Evolutionary conservation across 2,113 vertebrate genomes (phyloP), one percentile per base, ranked within the genome.

Genomic region (Rutilus rutilus): DNA sequence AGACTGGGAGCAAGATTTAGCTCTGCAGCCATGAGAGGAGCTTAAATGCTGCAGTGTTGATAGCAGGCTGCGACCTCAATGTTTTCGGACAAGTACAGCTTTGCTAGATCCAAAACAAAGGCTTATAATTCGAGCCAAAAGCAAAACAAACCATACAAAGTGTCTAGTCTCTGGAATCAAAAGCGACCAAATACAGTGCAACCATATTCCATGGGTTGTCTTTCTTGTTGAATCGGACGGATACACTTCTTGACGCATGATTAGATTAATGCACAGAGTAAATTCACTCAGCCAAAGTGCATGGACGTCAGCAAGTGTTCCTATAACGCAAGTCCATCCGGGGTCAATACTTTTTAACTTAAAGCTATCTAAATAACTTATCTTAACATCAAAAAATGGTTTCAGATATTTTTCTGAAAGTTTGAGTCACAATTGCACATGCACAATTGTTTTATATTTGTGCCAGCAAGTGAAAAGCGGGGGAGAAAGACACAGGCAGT

Each of bases 381-480:
- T 54, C 76, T 36, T 15, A 33, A 59, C 3, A 10, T 10, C 6
- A 30, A 60, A 77, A 76, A 78, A 78, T 9, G 1, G 69, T 25
- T 25, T 57, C 67, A 74, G 64, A 89, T 65, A 85, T 19, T 39
- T 42, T 25, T 69, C 30, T 30, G 27, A 69, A 60, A 36, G 11
- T 79, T 39, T 67, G 5, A 52, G 62, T 82, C 74, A 85, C 33
- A 33, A 33, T 4, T 33, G 33, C 33, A 33, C 33, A 88, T 62
- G 33, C 76, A 15, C n/a, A 90, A 76, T 89, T 86, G 84, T 84
- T 89, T 90, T 88, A 78, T 79, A 87, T 90, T 90, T 89, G 78
- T 87, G 88, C 87, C 88, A 87, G 73, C 65, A 74, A 75, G 73
- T 82, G 64, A 88, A 86, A 47, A 6, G 5, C 27, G 19, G 64